phyloP scores from a whole-genome alignment of 2,888 invertebrate species.

The Rhingia campestris region DNA sequence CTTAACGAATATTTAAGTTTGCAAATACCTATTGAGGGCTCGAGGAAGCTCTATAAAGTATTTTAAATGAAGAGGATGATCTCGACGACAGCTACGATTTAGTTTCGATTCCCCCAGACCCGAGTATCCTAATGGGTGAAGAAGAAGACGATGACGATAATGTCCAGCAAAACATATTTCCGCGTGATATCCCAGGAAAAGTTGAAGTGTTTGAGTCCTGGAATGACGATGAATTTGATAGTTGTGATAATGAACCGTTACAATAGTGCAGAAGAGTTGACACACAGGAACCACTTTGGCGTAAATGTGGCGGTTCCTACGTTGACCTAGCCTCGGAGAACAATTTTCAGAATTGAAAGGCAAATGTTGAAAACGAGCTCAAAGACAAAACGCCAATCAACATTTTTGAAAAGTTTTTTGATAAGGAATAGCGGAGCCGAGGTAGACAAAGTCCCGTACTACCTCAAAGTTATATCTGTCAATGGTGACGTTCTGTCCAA shows the following conservation, averaged over 20 bases:
- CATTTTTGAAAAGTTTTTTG: neutral
- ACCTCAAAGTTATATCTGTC: no score
- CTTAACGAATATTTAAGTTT: neutral
- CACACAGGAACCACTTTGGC: constrained; percentile 17
- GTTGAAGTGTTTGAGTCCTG: constrained; percentile 15
- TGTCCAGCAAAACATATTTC: constrained; percentile 7
- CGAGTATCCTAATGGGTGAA: constrained; percentile 28
- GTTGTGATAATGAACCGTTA: constrained; percentile 30
- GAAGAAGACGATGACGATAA: constrained; percentile 42
- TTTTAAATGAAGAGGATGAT: neutral
- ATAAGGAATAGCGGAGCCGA: no score
- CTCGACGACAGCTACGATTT: constrained; percentile 8
- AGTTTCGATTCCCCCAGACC: constrained; percentile 22
- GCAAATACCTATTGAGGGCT: neutral
- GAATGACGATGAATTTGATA: constrained; percentile 10
- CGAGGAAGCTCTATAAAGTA: neutral
- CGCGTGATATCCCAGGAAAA: neutral
- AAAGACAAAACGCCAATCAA: neutral
- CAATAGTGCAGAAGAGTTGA: constrained; percentile 26
- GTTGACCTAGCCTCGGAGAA: constrained; percentile 8
- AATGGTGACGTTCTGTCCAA: no score
- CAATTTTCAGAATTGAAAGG: constrained; percentile 5
- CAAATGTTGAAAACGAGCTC: constrained; percentile 4
- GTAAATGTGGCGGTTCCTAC: neutral
- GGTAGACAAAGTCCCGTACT: no score